phyloP scores from a whole-genome alignment of 1,140 invertebrate genomes.

The Apolygus lucorum region DNA sequence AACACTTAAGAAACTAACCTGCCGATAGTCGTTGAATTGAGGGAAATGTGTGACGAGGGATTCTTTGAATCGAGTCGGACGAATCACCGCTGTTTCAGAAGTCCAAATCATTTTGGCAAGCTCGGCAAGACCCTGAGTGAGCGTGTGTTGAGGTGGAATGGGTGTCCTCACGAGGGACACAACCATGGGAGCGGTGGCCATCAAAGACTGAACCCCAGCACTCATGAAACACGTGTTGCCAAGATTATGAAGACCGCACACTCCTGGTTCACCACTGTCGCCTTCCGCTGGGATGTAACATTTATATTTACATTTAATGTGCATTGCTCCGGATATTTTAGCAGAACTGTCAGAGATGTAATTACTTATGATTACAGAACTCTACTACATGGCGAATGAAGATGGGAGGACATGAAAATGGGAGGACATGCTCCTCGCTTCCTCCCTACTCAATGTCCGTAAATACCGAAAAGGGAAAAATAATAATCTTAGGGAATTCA shows the following conservation, averaged over 20 bases:
- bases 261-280: conserved; percentile 42
- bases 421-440: neutral
- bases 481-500: too few relatives aligned
- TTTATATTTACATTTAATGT: too few relatives aligned
- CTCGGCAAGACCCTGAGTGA: conserved; percentile 47
- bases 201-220: conserved; percentile 55
- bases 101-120: conserved; percentile 56
- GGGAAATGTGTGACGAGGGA: conserved; percentile 51
- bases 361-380: neutral
- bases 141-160: conserved; percentile 39
- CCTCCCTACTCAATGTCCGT: too few relatives aligned
- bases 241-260: conserved; percentile 55
- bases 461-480: too few relatives aligned
- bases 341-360: neutral
- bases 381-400: neutral
- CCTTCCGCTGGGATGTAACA: conserved; percentile 16
- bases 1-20: too few relatives aligned
- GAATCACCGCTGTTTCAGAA: conserved; percentile 48
- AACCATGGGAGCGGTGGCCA: conserved; percentile 47
- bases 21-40: conserved; percentile 55
- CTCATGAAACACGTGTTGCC: conserved; percentile 69
- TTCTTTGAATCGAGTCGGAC: conserved; percentile 53
- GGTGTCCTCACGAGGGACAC: conserved; percentile 49
- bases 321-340: too few relatives aligned
- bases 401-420: neutral